Base-by-base conservation (phyloP, 23 tunicate species). In the Trididemnum miniatum region DNA sequence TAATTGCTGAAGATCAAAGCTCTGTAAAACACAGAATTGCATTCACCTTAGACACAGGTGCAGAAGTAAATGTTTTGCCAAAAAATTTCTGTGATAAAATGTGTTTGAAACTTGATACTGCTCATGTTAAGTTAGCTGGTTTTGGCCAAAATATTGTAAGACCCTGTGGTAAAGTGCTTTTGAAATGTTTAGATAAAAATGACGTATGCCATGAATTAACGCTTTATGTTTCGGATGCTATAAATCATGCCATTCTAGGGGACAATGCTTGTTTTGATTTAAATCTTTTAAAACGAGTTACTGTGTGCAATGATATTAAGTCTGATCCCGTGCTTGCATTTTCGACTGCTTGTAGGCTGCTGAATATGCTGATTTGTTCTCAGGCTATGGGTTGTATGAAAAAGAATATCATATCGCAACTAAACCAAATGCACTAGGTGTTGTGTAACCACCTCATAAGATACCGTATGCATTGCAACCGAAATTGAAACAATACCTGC, bases 351-450 rank as follows among this genome's bases (percentile, higher is more conserved):
- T n/a, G n/a, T n/a, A n/a, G n/a, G n/a, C n/a, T n/a, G n/a, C n/a
- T n/a, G 71, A 78, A 7, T 67, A 31, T 32, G 75, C 75, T 67
- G 80, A 38, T 27, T 7, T 74, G 29, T 74, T 74, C 27, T 9
- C 80, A 35, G 62, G 80, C 31, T 7, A 7, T 39, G 80, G 80
- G 4, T 3, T 15, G 62, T 74, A 74, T 74, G 62, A 74, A 24
- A 36, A 74, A 74, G 80, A 69, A 74, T 74, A 74, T 24, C 20
- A 49, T 27, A 36, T 74, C 3, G 23, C 12, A 18, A 24, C 9
- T 40, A n/a, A 36, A 31, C 9, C 5, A 3, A 7, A 12, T 24
- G 80, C 27, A 2, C 15, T 35, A 38, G 80, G 80, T 37, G 80
- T 74, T n/a, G 32, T 37, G 7, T 63, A 74, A 15, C 31, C 60